phyloP scores from a whole-genome alignment of 2,113 vertebrate genomes.

The Artemisiospiza belli region DNA sequence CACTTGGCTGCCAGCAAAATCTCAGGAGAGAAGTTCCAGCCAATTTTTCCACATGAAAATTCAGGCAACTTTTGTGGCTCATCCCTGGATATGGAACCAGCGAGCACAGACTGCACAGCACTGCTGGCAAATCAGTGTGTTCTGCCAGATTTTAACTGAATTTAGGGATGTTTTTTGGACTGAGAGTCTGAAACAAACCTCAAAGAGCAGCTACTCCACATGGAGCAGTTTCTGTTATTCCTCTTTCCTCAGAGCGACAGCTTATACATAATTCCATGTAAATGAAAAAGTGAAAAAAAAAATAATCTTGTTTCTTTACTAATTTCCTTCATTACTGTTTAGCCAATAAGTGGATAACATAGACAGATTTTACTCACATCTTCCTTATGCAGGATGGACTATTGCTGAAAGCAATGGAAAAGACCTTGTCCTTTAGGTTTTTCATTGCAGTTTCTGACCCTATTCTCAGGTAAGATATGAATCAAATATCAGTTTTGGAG shows the following conservation, averaged over 20 bases:
- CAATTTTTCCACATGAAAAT: constrained; percentile 11
- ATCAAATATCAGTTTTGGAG: neutral
- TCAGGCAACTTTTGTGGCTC: neutral
- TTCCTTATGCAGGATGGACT: neutral
- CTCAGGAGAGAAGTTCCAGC: neutral
- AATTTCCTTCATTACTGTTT: neutral
- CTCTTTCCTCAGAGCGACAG: neutral
- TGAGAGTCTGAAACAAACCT: neutral
- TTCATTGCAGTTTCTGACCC: neutral
- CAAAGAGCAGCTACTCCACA: neutral
- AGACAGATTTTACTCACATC: neutral
- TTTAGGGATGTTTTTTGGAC: neutral
- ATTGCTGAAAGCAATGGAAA: neutral
- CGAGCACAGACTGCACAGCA: neutral
- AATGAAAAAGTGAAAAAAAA: neutral
- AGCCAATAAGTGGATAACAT: neutral
- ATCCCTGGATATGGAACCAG: neutral
- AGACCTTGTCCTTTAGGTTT: neutral
- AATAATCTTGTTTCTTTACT: neutral
- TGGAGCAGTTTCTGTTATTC: neutral
- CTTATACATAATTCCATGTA: neutral
- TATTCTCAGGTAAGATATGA: neutral
- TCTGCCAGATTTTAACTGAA: neutral
- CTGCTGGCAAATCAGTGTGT: neutral
- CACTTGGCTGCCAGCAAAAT: neutral